phyloP scores from a whole-genome alignment of 1,140 invertebrate species.

The Brachionus sp. region DNA sequence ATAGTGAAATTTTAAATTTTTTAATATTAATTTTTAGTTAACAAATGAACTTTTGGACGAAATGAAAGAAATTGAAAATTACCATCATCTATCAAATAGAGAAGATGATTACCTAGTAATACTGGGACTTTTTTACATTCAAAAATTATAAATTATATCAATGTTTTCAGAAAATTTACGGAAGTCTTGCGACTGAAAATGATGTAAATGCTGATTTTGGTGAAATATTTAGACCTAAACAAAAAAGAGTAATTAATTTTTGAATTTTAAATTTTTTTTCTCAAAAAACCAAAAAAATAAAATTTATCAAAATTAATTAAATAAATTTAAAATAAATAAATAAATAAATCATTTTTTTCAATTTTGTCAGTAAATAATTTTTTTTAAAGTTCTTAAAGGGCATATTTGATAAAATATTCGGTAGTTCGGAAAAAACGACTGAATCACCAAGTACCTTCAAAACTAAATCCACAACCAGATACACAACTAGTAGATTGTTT shows the following conservation, averaged over 20 bases:
- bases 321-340: no score
- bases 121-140: neutral
- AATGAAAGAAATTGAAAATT: neutral
- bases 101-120: neutral
- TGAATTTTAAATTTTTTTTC: neutral
- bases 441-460: neutral
- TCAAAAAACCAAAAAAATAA: neutral
- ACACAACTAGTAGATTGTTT: neutral
- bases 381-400: neutral
- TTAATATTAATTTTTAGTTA: neutral
- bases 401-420: neutral
- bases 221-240: neutral
- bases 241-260: slow-evolving; percentile 13
- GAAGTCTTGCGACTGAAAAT: neutral
- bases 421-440: neutral
- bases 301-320: neutral
- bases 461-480: neutral
- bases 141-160: neutral
- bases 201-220: neutral
- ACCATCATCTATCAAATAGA: neutral
- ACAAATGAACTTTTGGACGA: neutral
- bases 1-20: neutral
- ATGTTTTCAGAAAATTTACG: neutral
- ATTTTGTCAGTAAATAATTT: no score
- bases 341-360: no score